Evolutionary conservation across 2,888 invertebrate species (phyloP).

Genomic region (Cryptosula pallasiana): DNA sequence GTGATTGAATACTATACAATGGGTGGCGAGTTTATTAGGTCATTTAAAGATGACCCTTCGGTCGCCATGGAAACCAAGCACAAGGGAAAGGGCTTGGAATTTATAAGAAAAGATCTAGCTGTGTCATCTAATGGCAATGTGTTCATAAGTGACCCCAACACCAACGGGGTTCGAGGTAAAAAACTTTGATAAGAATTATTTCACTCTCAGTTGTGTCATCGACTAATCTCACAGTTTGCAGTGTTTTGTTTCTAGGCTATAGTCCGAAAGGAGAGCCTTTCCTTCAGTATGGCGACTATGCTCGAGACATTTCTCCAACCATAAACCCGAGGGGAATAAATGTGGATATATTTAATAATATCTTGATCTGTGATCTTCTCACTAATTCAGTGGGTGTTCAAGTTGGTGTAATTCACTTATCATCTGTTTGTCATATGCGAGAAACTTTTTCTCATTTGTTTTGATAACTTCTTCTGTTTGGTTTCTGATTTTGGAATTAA

Average conservation of each 20-base stretch:
- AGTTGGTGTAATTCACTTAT: no score
- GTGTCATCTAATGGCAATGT: background rate
- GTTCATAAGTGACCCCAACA: conserved; percentile 4
- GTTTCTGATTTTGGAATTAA: no score
- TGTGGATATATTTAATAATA: background rate
- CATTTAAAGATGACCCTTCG: background rate
- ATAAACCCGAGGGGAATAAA: background rate
- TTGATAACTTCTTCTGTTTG: no score
- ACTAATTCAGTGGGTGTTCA: background rate
- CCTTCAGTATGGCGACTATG: background rate
- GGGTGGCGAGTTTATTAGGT: conserved; percentile 4
- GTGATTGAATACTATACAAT: conserved; percentile 12
- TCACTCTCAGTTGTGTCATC: no score
- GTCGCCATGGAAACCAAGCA: background rate
- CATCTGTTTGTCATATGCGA: no score
- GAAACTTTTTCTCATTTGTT: no score
- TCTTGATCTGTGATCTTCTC: background rate
- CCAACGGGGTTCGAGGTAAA: conserved; percentile 12
- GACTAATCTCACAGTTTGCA: no score
- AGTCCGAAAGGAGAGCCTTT: background rate
- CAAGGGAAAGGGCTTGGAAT: background rate
- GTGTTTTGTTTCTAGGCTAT: background rate
- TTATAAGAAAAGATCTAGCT: conserved; percentile 1
- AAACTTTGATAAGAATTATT: background rate
- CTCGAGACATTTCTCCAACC: background rate